Evolutionary conservation across 2,888 invertebrate species (phyloP), one percentile per base, ranked within the genome.

Genomic region (Elmis aenea): DNA sequence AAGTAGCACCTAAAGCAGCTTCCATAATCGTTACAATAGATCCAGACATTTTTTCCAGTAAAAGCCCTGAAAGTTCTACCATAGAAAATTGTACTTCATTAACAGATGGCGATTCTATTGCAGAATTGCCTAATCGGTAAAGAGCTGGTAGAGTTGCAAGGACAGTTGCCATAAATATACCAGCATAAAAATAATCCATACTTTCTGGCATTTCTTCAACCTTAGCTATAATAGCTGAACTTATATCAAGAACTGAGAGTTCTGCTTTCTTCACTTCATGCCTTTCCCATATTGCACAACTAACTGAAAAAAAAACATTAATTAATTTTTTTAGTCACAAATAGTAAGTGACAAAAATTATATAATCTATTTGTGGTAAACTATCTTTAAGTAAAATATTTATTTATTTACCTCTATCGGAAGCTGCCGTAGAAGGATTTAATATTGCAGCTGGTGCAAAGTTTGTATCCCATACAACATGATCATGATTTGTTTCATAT

Each of bases 271-370:
- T 87, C 13, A 88, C 83, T 44, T 93, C 91, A 4, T 85, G 80
- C 15, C 81, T 79, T 60, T 93, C 91, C 94, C 95, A 96, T 69
- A 96, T 85, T 29, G 92, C 90, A 63, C 95, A 96, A 57, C 90
- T 93, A 42, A 95, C 94, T 93, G 66, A 12, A 68, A 33, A 50
- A 21, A 33, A 42, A 24, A 35, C 18, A 18, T 6, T 13, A 13
- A 14, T 27, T 8, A 16, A 16, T 8, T n/a, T n/a, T 3, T 27
- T 16, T 24, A 25, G 26, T n/a, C n/a, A n/a, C n/a, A n/a, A n/a
- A n/a, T n/a, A n/a, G n/a, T n/a, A n/a, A n/a, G n/a, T n/a, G n/a
- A n/a, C n/a, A n/a, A n/a, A n/a, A n/a, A n/a, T n/a, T n/a, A n/a
- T n/a, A n/a, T n/a, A n/a, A n/a, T n/a, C n/a, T n/a, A n/a, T n/a